Conservation (phyloP, 2,113 vertebrate genomes). For the Python bivittatus region DNA sequence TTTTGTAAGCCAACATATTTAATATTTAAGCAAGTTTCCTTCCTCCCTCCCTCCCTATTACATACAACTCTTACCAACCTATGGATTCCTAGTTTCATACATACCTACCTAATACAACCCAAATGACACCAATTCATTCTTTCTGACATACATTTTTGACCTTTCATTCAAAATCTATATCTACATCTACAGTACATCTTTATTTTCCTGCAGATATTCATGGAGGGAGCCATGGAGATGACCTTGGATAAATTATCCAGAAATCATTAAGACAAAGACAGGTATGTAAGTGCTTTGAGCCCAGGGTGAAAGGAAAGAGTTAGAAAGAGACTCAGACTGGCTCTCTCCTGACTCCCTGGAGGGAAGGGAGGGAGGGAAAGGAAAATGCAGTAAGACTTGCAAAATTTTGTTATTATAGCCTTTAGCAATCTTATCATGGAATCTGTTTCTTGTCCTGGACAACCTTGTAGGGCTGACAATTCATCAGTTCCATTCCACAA, state of each 20-base stretch:
- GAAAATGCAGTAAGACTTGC: neutral
- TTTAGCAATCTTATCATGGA: neutral
- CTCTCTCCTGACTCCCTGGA: neutral
- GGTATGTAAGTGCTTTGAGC: neutral
- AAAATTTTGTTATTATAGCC: neutral
- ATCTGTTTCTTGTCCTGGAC: neutral
- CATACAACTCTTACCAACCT: neutral
- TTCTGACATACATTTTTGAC: neutral
- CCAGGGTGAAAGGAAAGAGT: neutral
- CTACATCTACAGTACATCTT: neutral
- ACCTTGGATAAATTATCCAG: neutral
- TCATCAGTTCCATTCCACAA: neutral
- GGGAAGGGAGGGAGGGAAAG: neutral
- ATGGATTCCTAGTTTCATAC: neutral
- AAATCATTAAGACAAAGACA: neutral
- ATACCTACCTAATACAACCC: neutral
- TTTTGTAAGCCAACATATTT: neutral
- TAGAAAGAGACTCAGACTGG: neutral
- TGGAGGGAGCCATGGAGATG: neutral
- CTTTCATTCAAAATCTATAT: neutral
- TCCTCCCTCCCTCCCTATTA: too few relatives aligned
- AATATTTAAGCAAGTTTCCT: neutral
- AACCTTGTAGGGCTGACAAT: too few relatives aligned
- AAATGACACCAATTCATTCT: neutral
- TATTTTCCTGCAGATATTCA: neutral